These are phyloP conservation scores for Clarias gariepinus DNA, from an alignment of 2,113 vertebrate genomes.

Conservation along the genomic window DNA sequence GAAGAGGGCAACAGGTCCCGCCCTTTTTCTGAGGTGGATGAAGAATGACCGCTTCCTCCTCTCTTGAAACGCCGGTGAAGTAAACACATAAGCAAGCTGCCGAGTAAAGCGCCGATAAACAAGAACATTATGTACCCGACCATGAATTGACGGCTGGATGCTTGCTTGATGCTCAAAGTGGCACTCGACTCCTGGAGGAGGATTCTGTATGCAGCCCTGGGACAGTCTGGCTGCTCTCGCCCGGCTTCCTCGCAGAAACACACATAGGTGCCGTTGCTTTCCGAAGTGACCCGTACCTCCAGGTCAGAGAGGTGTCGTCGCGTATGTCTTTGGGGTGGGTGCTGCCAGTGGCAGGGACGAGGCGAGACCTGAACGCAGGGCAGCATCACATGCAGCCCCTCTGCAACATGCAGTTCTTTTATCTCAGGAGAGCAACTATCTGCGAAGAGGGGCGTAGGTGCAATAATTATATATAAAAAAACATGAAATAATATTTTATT, in stretches of 20 bases:
- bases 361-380: conserved; percentile 77
- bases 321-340: conserved; percentile 67
- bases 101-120: conserved; percentile 69
- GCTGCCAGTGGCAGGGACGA: conserved; percentile 78
- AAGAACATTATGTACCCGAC: conserved; percentile 65
- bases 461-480: background rate
- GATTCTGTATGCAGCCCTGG: conserved; percentile 75
- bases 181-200: conserved; percentile 60
- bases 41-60: conserved; percentile 54
- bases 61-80: background rate
- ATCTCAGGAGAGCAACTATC: conserved; percentile 57
- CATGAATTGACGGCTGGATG: conserved; percentile 58
- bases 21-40: conserved; percentile 67
- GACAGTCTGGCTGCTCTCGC: conserved; percentile 66
- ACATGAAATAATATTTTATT: background rate
- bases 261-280: conserved; percentile 74
- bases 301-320: conserved; percentile 72
- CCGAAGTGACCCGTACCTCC: conserved; percentile 73
- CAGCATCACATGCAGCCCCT: conserved; percentile 66
- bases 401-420: conserved; percentile 57
- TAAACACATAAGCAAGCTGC: conserved; percentile 47
- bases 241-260: conserved; percentile 78
- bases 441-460: conserved; percentile 23
- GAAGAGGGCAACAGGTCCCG: conserved; percentile 76
- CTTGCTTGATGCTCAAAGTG: conserved; percentile 21